Evolutionary conservation across 2,113 vertebrate genomes (phyloP).

Genomic region (Phylloscopus trochilus): DNA sequence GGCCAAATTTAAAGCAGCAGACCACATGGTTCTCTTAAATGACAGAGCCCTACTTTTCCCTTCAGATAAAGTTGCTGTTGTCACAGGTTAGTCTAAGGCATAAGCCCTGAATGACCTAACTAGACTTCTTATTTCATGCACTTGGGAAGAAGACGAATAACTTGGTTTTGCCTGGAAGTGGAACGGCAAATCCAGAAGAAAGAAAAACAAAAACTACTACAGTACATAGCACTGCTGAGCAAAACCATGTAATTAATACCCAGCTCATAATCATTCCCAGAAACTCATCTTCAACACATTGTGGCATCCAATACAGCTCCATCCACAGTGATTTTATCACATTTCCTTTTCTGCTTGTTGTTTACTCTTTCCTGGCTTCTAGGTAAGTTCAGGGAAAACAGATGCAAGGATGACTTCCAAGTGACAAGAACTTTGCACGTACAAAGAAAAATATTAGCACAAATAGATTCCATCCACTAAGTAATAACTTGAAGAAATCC

Average conservation of each 20-base stretch:
- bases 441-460: background rate
- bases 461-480: background rate
- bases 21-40: background rate
- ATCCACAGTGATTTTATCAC: background rate
- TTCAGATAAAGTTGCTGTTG: background rate
- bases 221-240: background rate
- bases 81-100: background rate
- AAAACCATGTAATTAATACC: background rate
- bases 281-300: background rate
- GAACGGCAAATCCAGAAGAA: background rate
- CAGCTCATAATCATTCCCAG: background rate
- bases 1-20: background rate
- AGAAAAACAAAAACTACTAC: background rate
- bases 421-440: background rate
- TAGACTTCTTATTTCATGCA: background rate
- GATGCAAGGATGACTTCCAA: background rate
- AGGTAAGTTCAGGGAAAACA: background rate
- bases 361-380: background rate
- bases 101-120: background rate
- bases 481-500: background rate
- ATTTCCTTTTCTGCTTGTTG: background rate
- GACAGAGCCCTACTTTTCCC: background rate
- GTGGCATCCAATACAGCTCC: background rate
- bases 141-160: background rate
- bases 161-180: background rate